Percentiles rank a stretch among this genome's conserved stretches.
These are phyloP conservation scores for Dipodomys merriami DNA, from an alignment of 2,113 vertebrate species.

Conservation along the genomic window DNA sequence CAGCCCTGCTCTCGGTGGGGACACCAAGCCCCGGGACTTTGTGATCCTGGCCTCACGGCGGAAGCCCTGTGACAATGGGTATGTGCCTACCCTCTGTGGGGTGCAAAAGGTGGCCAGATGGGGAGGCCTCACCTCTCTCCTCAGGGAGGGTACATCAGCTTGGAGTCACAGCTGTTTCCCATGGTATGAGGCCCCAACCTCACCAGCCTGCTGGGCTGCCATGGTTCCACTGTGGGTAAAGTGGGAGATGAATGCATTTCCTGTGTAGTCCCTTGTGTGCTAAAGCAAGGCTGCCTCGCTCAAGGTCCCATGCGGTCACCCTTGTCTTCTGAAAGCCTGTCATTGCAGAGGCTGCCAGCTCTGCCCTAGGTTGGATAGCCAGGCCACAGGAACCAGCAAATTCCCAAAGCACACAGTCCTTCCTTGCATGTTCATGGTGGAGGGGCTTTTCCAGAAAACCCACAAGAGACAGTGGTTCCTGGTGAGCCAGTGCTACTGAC, in stretches of 20 bases:
- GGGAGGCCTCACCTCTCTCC: not conserved
- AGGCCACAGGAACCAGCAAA: too few relatives aligned
- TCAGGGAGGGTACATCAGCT: not conserved
- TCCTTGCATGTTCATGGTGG: not conserved
- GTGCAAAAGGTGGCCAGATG: too few relatives aligned
- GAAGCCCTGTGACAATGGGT: constrained; percentile 93
- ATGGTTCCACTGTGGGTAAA: not conserved
- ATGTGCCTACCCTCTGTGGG: constrained; percentile 12
- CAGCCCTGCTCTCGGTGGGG: constrained; percentile 86
- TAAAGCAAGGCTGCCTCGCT: not conserved
- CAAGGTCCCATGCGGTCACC: fast-evolving
- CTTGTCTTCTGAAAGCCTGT: not conserved
- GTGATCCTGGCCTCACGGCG: constrained; percentile 94
- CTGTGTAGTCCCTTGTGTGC: not conserved
- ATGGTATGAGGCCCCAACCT: not conserved
- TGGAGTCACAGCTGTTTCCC: not conserved
- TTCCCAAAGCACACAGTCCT: not conserved
- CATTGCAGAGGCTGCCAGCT: not conserved
- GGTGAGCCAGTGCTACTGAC: not conserved
- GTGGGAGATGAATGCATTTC: not conserved
- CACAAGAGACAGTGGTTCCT: fast-evolving
- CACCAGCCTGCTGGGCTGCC: too few relatives aligned
- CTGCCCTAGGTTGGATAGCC: too few relatives aligned
- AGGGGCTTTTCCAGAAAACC: not conserved
- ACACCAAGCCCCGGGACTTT: constrained; percentile 92